These are phyloP conservation scores for Tenthredo notha DNA, from an alignment of 2,888 invertebrate genomes.

Conservation along the genomic window DNA sequence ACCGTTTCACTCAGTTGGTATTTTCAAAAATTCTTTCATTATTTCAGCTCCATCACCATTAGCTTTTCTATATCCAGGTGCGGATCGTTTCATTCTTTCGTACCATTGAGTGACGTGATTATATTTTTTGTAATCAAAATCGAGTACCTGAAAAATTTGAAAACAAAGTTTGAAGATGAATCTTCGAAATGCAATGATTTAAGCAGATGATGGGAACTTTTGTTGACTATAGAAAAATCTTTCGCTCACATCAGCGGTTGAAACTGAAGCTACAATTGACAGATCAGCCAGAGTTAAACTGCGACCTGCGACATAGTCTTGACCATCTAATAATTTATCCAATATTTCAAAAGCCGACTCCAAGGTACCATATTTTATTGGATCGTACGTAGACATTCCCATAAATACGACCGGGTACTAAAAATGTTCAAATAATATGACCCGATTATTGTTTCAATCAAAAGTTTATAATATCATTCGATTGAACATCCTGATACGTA, in stretches of 20 bases:
- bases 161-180: neutral
- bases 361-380: constrained; percentile 62
- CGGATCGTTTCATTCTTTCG: constrained; percentile 81
- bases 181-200: neutral
- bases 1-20: constrained; percentile 1
- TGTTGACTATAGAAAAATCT: constrained; percentile 39
- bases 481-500: constrained; percentile 77
- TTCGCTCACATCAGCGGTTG: constrained; percentile 68
- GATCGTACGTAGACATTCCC: constrained; percentile 59
- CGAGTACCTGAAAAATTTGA: constrained; percentile 65
- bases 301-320: constrained; percentile 71
- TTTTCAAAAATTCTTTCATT: constrained; percentile 58
- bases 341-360: constrained; percentile 65
- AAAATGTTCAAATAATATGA: constrained; percentile 48
- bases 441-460: neutral
- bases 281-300: constrained; percentile 74
- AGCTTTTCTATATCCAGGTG: constrained; percentile 81
- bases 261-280: constrained; percentile 66
- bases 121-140: constrained; percentile 79
- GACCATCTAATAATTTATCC: constrained; percentile 69
- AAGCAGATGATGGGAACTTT: neutral
- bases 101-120: constrained; percentile 86
- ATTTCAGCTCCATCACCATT: constrained; percentile 73
- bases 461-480: neutral
- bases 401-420: constrained; percentile 67